Conservation (phyloP, 2,888 invertebrate species). For the Heliconius charithonia region DNA sequence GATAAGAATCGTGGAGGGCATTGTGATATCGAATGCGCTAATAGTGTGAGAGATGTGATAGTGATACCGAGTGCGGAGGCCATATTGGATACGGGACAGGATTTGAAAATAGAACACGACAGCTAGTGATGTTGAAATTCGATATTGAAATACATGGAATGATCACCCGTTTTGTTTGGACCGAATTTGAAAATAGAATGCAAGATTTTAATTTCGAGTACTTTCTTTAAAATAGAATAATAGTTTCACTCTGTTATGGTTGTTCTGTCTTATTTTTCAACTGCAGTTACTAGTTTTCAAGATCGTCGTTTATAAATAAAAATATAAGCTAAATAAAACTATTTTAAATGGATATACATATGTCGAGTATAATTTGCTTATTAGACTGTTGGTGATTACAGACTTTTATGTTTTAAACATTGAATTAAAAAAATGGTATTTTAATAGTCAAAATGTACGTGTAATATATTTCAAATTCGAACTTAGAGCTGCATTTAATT, state of each 20-base stretch:
- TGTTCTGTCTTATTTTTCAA: too few relatives aligned
- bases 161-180: neutral
- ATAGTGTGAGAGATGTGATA: slow-evolving; percentile 68
- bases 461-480: neutral
- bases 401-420: too few relatives aligned
- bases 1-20: slow-evolving; percentile 54
- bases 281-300: too few relatives aligned
- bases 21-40: slow-evolving; percentile 65
- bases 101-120: slow-evolving; percentile 37
- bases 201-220: neutral
- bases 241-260: neutral
- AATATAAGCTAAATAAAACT: too few relatives aligned
- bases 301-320: too few relatives aligned
- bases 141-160: neutral
- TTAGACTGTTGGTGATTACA: too few relatives aligned
- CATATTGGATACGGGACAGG: slow-evolving; percentile 68
- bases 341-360: too few relatives aligned
- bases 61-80: slow-evolving; percentile 76
- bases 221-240: neutral
- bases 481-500: neutral
- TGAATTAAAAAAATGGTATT: too few relatives aligned
- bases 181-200: neutral
- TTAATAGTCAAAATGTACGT: too few relatives aligned
- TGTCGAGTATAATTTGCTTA: too few relatives aligned
- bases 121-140: neutral